A percentile compares a stretch with the other conserved stretches of the same genome.
phyloP scores from a whole-genome alignment of 2,113 vertebrate genomes.

The Eulemur macaco region DNA sequence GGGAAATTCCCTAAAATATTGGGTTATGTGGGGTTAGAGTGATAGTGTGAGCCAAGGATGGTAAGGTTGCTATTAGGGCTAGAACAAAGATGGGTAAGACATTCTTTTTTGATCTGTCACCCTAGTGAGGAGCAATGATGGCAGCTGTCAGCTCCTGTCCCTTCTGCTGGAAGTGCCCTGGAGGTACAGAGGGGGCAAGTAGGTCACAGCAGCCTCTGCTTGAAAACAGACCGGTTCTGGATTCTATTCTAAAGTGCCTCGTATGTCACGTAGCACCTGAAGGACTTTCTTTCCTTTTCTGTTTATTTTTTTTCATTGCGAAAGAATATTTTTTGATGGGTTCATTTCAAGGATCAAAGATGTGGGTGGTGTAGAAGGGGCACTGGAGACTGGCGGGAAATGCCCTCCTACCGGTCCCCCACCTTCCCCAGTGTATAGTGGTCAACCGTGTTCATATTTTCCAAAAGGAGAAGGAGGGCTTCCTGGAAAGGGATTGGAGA shows the following conservation, averaged over 20 bases:
- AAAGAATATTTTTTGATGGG: background rate
- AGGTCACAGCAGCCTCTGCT: background rate
- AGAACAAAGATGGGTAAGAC: background rate
- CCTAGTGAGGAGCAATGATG: background rate
- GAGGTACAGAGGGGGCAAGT: rapidly evolving
- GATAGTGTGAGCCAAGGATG: background rate
- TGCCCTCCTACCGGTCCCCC: too few relatives aligned
- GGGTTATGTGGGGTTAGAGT: background rate
- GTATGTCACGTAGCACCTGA: background rate
- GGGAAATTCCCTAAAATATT: background rate
- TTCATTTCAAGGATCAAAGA: conserved; percentile 6
- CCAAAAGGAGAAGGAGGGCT: background rate
- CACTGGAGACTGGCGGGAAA: background rate
- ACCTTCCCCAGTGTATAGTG: background rate
- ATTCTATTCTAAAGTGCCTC: background rate
- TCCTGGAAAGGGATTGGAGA: background rate
- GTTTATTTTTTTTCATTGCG: background rate
- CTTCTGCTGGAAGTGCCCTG: background rate
- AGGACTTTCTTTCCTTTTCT: background rate
- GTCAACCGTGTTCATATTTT: background rate
- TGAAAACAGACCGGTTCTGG: background rate
- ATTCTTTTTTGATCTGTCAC: background rate
- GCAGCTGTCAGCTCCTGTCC: background rate
- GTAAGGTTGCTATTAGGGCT: background rate
- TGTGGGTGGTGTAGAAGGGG: background rate